Evolutionary conservation across 2,888 invertebrate species (phyloP), one percentile per base, ranked within the genome.

Genomic region (Stenolophus ochropezus): DNA sequence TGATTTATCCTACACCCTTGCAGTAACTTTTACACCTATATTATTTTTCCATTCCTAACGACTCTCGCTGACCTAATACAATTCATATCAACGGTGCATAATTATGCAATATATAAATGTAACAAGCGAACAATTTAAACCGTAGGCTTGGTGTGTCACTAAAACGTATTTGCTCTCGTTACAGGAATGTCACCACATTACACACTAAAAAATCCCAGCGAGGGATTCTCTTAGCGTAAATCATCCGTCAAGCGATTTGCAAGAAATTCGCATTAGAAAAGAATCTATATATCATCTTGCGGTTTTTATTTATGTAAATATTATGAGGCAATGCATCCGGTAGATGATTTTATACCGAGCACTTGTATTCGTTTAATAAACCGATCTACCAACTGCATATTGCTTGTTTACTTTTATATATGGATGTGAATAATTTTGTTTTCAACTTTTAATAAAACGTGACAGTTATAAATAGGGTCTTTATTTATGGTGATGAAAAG

Each of bases 241-340:
- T 69, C 65, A 69, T 69, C 65, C 20, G 65, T 69, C 65, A 69
- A 16, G 65, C 16, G 33, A 69, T 69, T 69, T 69, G 65, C 65
- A 69, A 69, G 33, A 69, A 69, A 33, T 69, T 69, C 65, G 18
- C 65, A 69, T 69, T 69, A 69, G 65, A 69, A 69, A 61, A 69
- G 33, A 69, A 69, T 69, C 78, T 78, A 65, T 78, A 65, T 78
- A 78, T 78, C 78, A 65, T 65, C n/a, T n/a, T 23, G 78, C 20
- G 23, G 33, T 78, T 78, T 78, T 78, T 78, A 61, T 78, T 65
- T 78, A 78, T 78, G 78, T 78, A 78, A 78, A 78, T 78, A 65
- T 78, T 78, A 61, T 78, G 78, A 77, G 65, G 23, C 23, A 49
- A 78, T 49, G 65, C 78, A 65, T 78, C 78, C 78, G 58, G 78